phyloP scores from a whole-genome alignment of 2,797 vertebrate genomes.

The Leptodactylus fallax region DNA sequence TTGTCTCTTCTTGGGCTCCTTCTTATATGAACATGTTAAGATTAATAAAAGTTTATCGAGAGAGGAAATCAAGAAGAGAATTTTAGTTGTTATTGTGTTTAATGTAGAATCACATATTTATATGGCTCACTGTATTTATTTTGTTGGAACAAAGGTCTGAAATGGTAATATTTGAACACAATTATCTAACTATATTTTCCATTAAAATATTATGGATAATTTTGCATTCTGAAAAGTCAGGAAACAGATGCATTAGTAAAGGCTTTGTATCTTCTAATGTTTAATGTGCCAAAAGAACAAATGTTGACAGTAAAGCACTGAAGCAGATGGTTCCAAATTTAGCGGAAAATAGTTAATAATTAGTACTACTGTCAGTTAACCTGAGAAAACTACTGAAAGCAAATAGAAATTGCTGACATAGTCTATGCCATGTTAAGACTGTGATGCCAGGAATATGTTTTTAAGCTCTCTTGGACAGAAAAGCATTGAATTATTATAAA shows the following conservation, averaged over 20 bases:
- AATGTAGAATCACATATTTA: too few species aligned
- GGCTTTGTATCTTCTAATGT: slow-evolving; percentile 3
- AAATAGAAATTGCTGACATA: slow-evolving; percentile 20
- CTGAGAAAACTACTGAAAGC: not conserved
- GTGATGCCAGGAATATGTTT: not conserved
- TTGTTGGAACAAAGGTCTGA: too few species aligned
- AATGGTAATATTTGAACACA: not conserved
- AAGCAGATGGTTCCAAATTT: slow-evolving; percentile 53
- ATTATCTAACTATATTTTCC: not conserved
- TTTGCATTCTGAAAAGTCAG: not conserved
- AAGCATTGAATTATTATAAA: not conserved
- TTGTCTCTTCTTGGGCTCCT: too few species aligned
- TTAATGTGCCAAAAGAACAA: not conserved
- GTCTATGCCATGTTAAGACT: not conserved
- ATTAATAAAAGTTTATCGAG: too few species aligned
- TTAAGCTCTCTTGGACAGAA: not conserved
- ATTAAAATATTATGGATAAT: not conserved
- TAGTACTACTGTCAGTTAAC: slow-evolving; percentile 29
- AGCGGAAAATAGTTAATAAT: slow-evolving; percentile 57
- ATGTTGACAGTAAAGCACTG: slow-evolving; percentile 9
- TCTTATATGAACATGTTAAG: too few species aligned
- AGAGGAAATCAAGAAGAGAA: too few species aligned
- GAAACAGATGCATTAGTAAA: not conserved
- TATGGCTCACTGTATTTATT: too few species aligned
- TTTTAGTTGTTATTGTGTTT: too few species aligned